Evolutionary conservation across 37 sponge, comb jelly and placozoan genomes (phyloP), one percentile per base, ranked within the genome.

Genomic region (Mnemiopsis leidyi): DNA sequence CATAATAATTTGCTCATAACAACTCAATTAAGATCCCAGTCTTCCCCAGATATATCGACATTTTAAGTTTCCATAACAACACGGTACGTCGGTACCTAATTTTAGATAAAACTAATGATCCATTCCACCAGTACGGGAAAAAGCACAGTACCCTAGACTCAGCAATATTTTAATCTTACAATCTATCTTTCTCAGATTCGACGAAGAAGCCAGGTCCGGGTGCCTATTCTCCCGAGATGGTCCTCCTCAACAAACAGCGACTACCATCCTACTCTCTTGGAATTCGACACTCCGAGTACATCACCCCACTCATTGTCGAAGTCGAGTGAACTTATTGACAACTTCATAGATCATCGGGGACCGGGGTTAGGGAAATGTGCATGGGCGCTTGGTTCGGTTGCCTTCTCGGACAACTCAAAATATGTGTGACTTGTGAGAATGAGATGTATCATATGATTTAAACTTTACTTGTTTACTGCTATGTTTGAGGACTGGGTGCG

Each of bases 131-230:
- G n/a, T n/a, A n/a, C n/a, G n/a, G n/a, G n/a, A n/a, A n/a, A n/a
- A n/a, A n/a, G n/a, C n/a, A n/a, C n/a, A n/a, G n/a, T n/a, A n/a
- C n/a, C n/a, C n/a, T n/a, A n/a, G n/a, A n/a, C n/a, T n/a, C n/a
- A n/a, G n/a, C n/a, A n/a, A 16, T 73, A 16, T 73, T 73, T 7
- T 73, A 73, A 26, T 7, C 76, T 61, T 21, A 61, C 24, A 28
- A n/a, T 26, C 38, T 73, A 39, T 9, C 68, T 61, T 37, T 34
- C 35, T 30, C 93, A 97, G 98, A 96, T 93, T 76, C 95, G 71
- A 95, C 97, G 68, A 95, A 69, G 93, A 97, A 94, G 93, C 98
- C 98, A 37, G 98, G 98, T 29, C 98, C 98, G 20, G 98, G 98
- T 21, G 96, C 97, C 26, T 92, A 98, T 93, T 93, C 93, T 32